Base-by-base conservation (phyloP, 2,888 invertebrate species). In the Conops quadrifasciatus region DNA sequence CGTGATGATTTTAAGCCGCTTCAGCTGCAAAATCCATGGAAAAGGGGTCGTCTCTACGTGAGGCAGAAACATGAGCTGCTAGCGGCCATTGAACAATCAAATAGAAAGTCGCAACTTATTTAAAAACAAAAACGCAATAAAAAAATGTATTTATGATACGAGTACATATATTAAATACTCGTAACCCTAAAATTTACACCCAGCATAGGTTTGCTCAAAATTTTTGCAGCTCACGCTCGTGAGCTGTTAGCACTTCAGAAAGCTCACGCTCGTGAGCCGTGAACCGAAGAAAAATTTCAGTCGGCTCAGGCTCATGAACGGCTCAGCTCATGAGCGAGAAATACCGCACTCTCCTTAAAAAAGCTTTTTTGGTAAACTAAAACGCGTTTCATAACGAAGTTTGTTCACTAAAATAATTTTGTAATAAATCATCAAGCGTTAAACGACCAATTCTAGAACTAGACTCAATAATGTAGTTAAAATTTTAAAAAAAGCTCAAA, bases 21-120 rank as follows among this genome's bases (percentile, higher is more conserved):
- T 24, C 94, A 95, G 79, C 88, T 98, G 69, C 97, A 97, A 84
- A 96, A 96, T 85, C 97, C 97, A 0, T 98, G 98, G 98, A 92
- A 94, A 75, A 95, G 94, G 82, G 98, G 98, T 0, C 89, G 96
- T 71, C 87, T 98, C 73, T 97, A 95, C 85, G 97, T 98, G 2
- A 88, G 97, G 66, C 93, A 94, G 83, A 96, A 95, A 84, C 94
- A 95, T 80, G 95, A 95, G 80, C 92, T 95, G 3, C 87, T 95
- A 60, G 95, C 95, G 36, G 95, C 95, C 19, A 88, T 95, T 45
- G 94, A 95, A 82, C 94, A 95, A 86, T 94, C 94, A 79, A 93
- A 94, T 81, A 92, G 93, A 78, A 94, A 93, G 79, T 51, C 67
- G 16, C 67, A 67, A 24, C 56, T 67, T 24, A 67, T 67, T 19